Base-by-base conservation (phyloP, 1,140 invertebrate species). In the Glomeris maerens region DNA sequence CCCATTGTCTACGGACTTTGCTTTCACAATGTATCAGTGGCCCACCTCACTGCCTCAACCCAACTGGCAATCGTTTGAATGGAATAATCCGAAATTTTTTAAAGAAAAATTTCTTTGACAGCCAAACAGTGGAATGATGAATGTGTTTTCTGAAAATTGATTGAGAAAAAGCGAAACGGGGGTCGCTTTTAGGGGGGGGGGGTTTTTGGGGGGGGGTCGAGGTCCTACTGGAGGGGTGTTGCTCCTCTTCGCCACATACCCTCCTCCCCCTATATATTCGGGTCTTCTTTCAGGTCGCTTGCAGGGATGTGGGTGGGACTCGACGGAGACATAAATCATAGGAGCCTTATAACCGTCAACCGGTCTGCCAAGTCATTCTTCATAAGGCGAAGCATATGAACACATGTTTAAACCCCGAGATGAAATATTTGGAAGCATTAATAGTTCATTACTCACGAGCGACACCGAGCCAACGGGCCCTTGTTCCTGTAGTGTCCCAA, bases 91-190 rank as follows among this genome's bases (percentile, higher is more conserved):
- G 25, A 44, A 42, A 50, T 50, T 50, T 50, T 50, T 50, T 45
- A 49, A 49, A 50, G 49, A 45, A 47, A 50, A 50, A 45, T 50
- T 50, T 50, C 49, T 10, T 3, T 50, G 49, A 50, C 49, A 50
- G 49, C 49, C 36, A 21, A 47, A 27, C 41, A 22, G 40, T 28
- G 5, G 4, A 42, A 50, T 50, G 49, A 50, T 50, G 49, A 50
- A 50, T 50, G 49, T 44, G 49, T 50, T 50, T 50, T 50, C 49
- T 50, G 21, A 42, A 50, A 50, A 50, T 50, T 50, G 49, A 50
- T 50, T 47, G 49, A 27, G 25, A 27, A 47, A 47, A 17, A 44
- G 41, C 7, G 21, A 44, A 20, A 44, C 7, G n/a, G n/a, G n/a
- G n/a, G n/a, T n/a, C n/a, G n/a, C n/a, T n/a, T n/a, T n/a, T 44